Conservation (phyloP, 2,113 vertebrate species). For the Scatophagus argus region DNA sequence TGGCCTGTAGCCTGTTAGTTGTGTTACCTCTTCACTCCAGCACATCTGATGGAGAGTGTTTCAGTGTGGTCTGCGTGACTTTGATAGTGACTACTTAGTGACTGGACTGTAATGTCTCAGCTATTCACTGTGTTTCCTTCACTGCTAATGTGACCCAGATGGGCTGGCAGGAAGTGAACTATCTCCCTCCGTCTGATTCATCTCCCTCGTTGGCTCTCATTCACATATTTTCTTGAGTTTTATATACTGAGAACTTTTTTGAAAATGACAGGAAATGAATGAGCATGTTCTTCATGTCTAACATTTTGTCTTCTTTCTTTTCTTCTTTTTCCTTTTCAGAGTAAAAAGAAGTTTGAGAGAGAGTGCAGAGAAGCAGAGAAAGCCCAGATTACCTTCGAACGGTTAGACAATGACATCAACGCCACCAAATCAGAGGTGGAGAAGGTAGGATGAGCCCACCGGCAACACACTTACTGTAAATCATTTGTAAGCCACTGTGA, state of each 20-base stretch:
- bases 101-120: conserved; percentile 76
- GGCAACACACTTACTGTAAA: background rate
- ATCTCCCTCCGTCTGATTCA: conserved; percentile 63
- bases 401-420: conserved; percentile 95
- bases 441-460: conserved; percentile 86
- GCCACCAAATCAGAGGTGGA: conserved; percentile 99
- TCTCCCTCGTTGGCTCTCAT: conserved; percentile 39
- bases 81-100: conserved; percentile 61
- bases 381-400: conserved; percentile 92
- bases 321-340: conserved; percentile 79
- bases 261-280: background rate
- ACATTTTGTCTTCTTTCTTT: background rate
- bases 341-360: conserved; percentile 99
- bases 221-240: conserved; percentile 30
- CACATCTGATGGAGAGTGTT: conserved; percentile 10
- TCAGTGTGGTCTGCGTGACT: conserved; percentile 55
- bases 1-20: background rate
- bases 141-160: conserved; percentile 81
- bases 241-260: conserved; percentile 3
- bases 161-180: conserved; percentile 72
- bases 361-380: conserved; percentile 98
- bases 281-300: background rate
- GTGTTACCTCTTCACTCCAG: background rate
- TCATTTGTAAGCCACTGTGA: background rate
- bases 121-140: conserved; percentile 75